Evolutionary conservation across 2,797 vertebrate genomes (phyloP).

Genomic region (Scarus forsteni): DNA sequence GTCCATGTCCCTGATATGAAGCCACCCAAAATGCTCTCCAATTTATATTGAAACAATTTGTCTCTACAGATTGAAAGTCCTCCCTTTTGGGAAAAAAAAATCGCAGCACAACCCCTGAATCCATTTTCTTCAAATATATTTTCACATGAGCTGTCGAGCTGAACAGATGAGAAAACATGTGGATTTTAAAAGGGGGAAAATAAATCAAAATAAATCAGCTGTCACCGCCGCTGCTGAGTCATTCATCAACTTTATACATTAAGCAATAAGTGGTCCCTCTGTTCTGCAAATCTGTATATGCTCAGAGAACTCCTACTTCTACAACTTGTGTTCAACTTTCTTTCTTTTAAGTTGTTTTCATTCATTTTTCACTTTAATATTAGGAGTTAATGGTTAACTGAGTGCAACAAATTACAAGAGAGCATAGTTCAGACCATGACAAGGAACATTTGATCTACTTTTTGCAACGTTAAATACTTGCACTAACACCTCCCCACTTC

Average conservation of each 20-base stretch:
- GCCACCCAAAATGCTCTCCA: background rate
- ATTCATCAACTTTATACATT: slow-evolving; percentile 27
- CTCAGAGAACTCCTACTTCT: background rate
- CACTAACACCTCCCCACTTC: too few relatives aligned
- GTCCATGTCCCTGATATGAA: too few relatives aligned
- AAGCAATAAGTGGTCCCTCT: background rate
- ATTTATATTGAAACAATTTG: background rate
- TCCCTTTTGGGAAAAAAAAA: background rate
- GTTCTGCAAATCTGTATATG: background rate
- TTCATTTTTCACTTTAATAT: too few relatives aligned
- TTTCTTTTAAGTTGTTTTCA: too few relatives aligned
- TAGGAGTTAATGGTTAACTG: too few relatives aligned
- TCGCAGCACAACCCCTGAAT: background rate
- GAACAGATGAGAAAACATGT: slow-evolving; percentile 2
- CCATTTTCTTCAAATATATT: slow-evolving; percentile 9
- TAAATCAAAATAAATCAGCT: slow-evolving; percentile 18
- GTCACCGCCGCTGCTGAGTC: slow-evolving; percentile 15
- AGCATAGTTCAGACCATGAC: too few relatives aligned
- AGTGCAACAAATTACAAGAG: too few relatives aligned
- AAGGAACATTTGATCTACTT: too few relatives aligned
- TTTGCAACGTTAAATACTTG: too few relatives aligned
- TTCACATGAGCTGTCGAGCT: slow-evolving; percentile 5
- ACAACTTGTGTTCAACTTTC: too few relatives aligned
- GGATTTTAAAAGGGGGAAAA: slow-evolving; percentile 5
- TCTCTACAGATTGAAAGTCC: background rate